Conservation (phyloP, 1,140 invertebrate species). For the Ceratosolen solmsi region DNA sequence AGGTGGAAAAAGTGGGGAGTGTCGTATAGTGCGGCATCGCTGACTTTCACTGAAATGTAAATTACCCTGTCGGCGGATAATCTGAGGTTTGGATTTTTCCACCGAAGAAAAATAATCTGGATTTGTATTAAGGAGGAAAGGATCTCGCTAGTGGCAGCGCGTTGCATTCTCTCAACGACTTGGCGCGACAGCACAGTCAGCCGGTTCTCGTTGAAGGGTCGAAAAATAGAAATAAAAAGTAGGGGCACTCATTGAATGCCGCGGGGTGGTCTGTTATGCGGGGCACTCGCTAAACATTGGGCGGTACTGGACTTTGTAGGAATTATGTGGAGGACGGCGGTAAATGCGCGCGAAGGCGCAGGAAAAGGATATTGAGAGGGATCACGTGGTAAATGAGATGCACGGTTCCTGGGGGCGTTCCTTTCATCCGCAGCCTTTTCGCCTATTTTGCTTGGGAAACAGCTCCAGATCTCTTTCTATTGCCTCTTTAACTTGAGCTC, state of each 20-base stretch:
- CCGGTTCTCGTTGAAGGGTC: background rate
- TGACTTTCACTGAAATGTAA: conserved; percentile 28
- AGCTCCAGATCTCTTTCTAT: background rate
- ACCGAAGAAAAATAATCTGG: conserved; percentile 54
- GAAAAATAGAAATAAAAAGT: conserved; percentile 41
- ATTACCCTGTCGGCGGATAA: conserved; percentile 38
- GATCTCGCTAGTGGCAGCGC: background rate
- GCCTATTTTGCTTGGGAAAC: background rate
- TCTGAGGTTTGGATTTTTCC: conserved; percentile 7
- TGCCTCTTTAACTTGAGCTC: background rate
- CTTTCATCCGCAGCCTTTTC: background rate
- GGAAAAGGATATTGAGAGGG: background rate
- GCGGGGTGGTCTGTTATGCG: conserved; percentile 56
- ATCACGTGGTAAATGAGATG: background rate
- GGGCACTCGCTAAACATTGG: conserved; percentile 52
- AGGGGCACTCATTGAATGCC: conserved; percentile 36
- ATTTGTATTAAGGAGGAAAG: conserved; percentile 39
- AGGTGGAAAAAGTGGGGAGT: background rate
- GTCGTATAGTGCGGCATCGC: background rate
- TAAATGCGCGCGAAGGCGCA: background rate
- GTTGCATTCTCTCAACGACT: background rate
- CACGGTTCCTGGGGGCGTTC: background rate
- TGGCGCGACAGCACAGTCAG: background rate
- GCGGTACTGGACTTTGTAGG: conserved; percentile 53
- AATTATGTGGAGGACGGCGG: conserved; percentile 51